These are phyloP conservation scores for Lordiphosa mommai DNA, from an alignment of 1,140 invertebrate genomes.

Conservation along the genomic window DNA sequence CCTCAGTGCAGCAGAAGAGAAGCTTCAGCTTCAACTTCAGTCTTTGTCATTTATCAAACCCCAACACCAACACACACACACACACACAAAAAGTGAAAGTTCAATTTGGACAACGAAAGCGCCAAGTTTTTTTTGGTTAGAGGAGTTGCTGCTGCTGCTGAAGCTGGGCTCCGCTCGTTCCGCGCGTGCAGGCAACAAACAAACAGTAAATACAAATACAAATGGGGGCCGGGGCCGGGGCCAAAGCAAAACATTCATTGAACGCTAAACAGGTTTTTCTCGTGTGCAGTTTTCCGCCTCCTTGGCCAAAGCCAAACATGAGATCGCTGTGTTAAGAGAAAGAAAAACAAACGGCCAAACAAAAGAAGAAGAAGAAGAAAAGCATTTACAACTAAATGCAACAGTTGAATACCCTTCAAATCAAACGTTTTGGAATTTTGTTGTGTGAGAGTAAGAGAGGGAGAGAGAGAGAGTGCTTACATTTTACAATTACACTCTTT, in stretches of 20 bases:
- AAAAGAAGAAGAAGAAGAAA: background rate
- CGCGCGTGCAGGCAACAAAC: conserved; percentile 52
- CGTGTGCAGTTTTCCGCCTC: conserved; percentile 73
- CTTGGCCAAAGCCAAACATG: conserved; percentile 26
- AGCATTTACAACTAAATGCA: too few relatives aligned
- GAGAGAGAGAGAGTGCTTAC: too few relatives aligned
- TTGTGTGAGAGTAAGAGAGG: too few relatives aligned
- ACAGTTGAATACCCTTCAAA: background rate
- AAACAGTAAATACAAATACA: conserved; percentile 34
- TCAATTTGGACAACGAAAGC: conserved; percentile 50
- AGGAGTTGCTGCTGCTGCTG: background rate
- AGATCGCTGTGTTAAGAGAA: background rate
- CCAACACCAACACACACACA: conserved; percentile 26
- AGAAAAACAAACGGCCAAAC: conserved; percentile 1
- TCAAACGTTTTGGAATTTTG: too few relatives aligned
- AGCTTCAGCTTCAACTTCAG: background rate
- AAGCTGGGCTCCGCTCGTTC: conserved; percentile 33
- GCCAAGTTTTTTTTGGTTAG: conserved; percentile 30
- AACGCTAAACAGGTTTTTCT: conserved; percentile 77
- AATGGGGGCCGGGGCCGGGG: conserved; percentile 18
- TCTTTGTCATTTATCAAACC: conserved; percentile 30
- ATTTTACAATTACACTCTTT: too few relatives aligned
- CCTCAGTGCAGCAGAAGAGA: background rate
- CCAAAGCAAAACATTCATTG: conserved; percentile 57
- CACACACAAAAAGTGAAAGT: conserved; percentile 64